Conservation (phyloP, 2,113 vertebrate species). For the Naja naja region DNA sequence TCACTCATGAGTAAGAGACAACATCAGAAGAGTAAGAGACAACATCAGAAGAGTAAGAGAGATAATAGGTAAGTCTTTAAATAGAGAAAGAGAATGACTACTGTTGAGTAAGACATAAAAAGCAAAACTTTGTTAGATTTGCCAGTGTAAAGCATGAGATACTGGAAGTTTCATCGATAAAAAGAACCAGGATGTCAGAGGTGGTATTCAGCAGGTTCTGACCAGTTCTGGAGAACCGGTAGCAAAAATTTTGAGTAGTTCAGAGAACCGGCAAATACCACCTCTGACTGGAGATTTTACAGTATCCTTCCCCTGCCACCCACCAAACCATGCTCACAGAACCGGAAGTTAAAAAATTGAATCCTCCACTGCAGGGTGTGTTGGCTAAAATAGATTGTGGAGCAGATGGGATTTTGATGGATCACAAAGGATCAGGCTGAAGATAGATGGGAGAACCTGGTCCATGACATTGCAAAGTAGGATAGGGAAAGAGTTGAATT, state of each 20-base stretch:
- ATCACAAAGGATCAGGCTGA: neutral
- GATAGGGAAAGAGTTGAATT: neutral
- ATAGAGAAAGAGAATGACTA: neutral
- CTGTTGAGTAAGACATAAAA: neutral
- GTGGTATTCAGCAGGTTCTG: too few species aligned
- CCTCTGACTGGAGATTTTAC: too few species aligned
- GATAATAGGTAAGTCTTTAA: too few species aligned
- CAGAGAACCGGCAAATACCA: too few species aligned
- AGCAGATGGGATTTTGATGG: neutral
- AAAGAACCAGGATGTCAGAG: neutral
- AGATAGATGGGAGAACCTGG: neutral
- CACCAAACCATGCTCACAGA: too few species aligned
- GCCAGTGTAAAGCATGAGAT: neutral
- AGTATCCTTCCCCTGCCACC: too few species aligned
- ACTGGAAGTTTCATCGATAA: neutral
- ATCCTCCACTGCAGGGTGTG: neutral
- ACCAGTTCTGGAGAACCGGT: too few species aligned
- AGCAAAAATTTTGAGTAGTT: too few species aligned
- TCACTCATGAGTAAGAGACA: neutral
- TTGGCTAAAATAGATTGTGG: neutral
- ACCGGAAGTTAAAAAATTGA: too few species aligned
- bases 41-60: neutral
- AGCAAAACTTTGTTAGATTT: neutral
- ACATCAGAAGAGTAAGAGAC: neutral
- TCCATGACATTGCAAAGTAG: neutral